Evolutionary conservation across 2,113 vertebrate genomes (phyloP).

Genomic region (Archilochus colubris): DNA sequence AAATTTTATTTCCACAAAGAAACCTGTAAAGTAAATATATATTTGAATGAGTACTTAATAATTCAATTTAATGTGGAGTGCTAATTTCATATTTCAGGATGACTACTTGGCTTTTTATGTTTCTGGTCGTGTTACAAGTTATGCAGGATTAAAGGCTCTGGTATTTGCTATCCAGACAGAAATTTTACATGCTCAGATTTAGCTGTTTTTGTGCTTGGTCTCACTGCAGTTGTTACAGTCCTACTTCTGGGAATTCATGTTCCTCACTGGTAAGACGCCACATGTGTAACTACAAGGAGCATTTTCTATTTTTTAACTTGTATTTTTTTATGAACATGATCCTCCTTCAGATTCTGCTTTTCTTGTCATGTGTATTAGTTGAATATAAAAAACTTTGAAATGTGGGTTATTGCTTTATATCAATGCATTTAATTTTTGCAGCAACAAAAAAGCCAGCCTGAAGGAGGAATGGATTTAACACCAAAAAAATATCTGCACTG

Average conservation of each 20-base stretch:
- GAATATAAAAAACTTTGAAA: not conserved
- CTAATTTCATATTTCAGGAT: not conserved
- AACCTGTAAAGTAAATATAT: slow-evolving; percentile 60
- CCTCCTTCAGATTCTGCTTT: not conserved
- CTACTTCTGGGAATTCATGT: not conserved
- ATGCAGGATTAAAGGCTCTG: not conserved
- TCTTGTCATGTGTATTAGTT: not conserved
- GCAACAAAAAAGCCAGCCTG: not conserved
- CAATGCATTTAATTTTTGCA: not conserved
- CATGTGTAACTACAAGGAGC: not conserved
- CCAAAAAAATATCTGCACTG: not conserved
- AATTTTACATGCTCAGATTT: not conserved
- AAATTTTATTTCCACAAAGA: slow-evolving; percentile 82
- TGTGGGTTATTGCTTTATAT: not conserved
- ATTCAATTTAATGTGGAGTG: not conserved
- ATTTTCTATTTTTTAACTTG: not conserved
- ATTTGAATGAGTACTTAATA: not conserved
- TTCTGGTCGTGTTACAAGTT: not conserved
- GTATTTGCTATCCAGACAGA: not conserved
- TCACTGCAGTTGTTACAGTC: not conserved
- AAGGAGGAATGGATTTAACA: not conserved
- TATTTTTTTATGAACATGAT: not conserved
- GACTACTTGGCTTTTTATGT: not conserved
- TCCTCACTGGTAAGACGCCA: not conserved
- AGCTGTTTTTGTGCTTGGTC: not conserved